Base-by-base conservation (phyloP, 2,888 invertebrate genomes). In the Torymus auratus region DNA sequence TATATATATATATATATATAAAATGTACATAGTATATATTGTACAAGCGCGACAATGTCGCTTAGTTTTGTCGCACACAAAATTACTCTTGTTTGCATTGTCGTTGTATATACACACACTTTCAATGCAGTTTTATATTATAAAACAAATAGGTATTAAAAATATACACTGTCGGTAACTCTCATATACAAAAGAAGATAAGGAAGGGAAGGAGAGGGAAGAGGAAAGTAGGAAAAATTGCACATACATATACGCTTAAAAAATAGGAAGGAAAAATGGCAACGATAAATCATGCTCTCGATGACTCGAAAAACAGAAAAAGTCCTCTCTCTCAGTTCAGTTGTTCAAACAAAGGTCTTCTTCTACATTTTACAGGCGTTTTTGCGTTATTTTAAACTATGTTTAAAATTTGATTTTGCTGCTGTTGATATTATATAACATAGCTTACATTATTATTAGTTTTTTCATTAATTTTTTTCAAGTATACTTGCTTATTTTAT, bases 81-180 rank as follows among this genome's bases (percentile, higher is more conserved):
- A 80, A 77, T 65, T 80, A 77, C n/a, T 80, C 55, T 81, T 65
- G n/a, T 73, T 77, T 76, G 12, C 74, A 73, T 77, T 55, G 68
- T 65, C 74, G 77, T 78, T 78, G 64, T 78, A 41, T 52, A 65
- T 65, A 70, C 75, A 28, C 61, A 73, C 52, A 67, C 50, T 62
- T 61, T 76, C 69, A 76, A 82, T 76, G 67, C 71, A 82, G n/a
- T 76, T 82, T 64, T 69, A 64, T 12, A 74, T 86, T 86, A 87
- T 87, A 89, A 88, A 89, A 88, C 87, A 88, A 84, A 84, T 88
- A 86, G 84, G 83, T 87, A 88, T 85, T 89, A 88, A 88, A 89
- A 89, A 89, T 89, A 89, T 89, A 89, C 89, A 89, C 84, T 88
- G 84, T 88, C 89, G 89, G 89, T 89, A 89, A 89, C 89, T 89